Conservation (phyloP, 2,888 invertebrate genomes). For the Chrysina gloriosa region DNA sequence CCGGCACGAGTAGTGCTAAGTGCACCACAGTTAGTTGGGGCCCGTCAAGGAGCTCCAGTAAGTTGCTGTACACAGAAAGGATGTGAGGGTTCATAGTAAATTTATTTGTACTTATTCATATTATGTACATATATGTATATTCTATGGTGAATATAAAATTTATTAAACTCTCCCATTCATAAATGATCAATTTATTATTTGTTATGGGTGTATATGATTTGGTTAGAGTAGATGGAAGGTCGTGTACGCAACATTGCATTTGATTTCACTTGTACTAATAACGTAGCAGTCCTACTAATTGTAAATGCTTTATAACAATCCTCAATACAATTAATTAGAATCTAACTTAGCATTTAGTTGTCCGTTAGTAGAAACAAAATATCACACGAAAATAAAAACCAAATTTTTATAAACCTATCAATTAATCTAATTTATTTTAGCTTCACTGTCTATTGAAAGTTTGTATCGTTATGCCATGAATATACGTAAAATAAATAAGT, state of each 20-base stretch:
- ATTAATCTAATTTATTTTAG: too few species aligned
- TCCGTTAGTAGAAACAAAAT: not conserved
- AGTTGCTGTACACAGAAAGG: constrained; percentile 62
- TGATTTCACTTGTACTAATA: constrained; percentile 13
- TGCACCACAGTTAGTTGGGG: constrained; percentile 83
- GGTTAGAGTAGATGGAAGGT: constrained; percentile 27
- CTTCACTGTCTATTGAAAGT: too few species aligned
- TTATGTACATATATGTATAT: constrained; percentile 5
- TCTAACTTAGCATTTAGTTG: constrained; percentile 15
- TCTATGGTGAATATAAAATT: constrained; percentile 36
- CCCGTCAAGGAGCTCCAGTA: constrained; percentile 85
- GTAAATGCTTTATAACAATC: constrained; percentile 32
- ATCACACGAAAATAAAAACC: constrained; percentile 3
- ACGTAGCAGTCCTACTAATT: constrained; percentile 31
- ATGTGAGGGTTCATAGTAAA: constrained; percentile 37
- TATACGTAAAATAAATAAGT: too few species aligned
- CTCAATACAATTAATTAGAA: constrained; percentile 16
- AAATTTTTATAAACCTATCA: too few species aligned
- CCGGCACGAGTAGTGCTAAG: constrained; percentile 87
- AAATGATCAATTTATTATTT: constrained; percentile 28
- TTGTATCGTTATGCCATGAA: not conserved
- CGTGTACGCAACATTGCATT: constrained; percentile 34
- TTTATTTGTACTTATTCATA: constrained; percentile 19
- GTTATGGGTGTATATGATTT: constrained; percentile 29
- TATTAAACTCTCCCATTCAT: constrained; percentile 48